Conservation (phyloP, 2,797 vertebrate species). For the Myripristis jacobus region DNA sequence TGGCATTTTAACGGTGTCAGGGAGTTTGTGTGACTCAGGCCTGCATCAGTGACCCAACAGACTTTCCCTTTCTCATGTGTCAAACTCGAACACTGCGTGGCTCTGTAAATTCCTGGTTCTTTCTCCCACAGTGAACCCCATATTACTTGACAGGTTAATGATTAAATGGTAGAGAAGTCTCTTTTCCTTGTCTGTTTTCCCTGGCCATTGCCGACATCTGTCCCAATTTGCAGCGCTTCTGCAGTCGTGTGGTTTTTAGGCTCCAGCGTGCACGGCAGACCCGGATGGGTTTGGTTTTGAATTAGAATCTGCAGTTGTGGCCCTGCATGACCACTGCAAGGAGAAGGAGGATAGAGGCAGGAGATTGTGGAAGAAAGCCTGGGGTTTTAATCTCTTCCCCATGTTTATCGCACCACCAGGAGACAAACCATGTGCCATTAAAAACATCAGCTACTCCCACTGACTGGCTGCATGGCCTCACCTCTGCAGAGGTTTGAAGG, state of each 20-base stretch:
- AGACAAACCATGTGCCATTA: slow-evolving; percentile 82
- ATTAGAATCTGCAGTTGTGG: slow-evolving; percentile 71
- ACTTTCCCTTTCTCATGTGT: slow-evolving; percentile 22
- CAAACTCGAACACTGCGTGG: slow-evolving; percentile 24
- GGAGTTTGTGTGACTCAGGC: slow-evolving; percentile 44
- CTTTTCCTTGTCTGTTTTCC: slow-evolving; percentile 53
- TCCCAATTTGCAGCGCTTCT: slow-evolving; percentile 38
- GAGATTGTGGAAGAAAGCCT: slow-evolving; percentile 82
- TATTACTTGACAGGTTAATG: slow-evolving; percentile 58
- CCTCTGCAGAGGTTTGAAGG: slow-evolving; percentile 80
- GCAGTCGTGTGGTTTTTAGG: slow-evolving; percentile 20
- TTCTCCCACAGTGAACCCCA: slow-evolving; percentile 35
- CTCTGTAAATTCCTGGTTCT: slow-evolving; percentile 23
- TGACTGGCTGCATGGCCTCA: slow-evolving; percentile 67
- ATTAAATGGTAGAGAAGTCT: slow-evolving; percentile 61
- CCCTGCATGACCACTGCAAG: slow-evolving; percentile 70
- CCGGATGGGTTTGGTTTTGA: slow-evolving; percentile 69
- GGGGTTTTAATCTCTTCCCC: slow-evolving; percentile 82
- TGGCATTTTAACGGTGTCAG: neutral
- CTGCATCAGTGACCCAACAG: slow-evolving; percentile 33
- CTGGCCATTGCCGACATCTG: slow-evolving; percentile 49
- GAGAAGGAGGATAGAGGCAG: slow-evolving; percentile 75
- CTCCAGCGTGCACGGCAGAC: slow-evolving; percentile 25
- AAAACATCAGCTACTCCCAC: slow-evolving; percentile 81
- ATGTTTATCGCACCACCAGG: slow-evolving; percentile 82